Percentiles rank a stretch among this genome's conserved stretches.
Evolutionary conservation across 2,888 invertebrate genomes (phyloP).

Genomic region (Drosophila subsilvestris): DNA sequence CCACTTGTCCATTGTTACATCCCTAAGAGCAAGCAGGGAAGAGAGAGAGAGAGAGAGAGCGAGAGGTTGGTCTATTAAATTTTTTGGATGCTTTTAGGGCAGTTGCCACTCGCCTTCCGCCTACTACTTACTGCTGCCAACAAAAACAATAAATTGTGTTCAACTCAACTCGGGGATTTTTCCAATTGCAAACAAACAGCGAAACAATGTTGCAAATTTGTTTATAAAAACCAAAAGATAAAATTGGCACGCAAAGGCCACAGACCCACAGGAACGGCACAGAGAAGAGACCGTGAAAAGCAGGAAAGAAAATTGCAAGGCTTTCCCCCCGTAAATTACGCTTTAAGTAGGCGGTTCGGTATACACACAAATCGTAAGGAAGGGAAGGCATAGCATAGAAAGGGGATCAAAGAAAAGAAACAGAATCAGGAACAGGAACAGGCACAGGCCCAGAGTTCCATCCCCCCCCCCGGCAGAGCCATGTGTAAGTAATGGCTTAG

Average conservation of each 20-base stretch:
- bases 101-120: conserved; percentile 12
- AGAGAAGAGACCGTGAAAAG: conserved; percentile 6
- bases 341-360: conserved; percentile 60
- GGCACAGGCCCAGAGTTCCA: neutral
- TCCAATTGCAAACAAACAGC: conserved; percentile 9
- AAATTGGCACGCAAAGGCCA: neutral
- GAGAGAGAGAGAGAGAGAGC: neutral
- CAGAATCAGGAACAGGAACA: conserved; percentile 16
- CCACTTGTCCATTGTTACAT: conserved; percentile 35
- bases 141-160: conserved; percentile 62
- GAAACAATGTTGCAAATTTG: conserved; percentile 29
- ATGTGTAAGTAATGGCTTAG: conserved; percentile 20
- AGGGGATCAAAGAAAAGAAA: conserved; percentile 2
- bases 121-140: conserved; percentile 37
- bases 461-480: neutral
- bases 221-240: conserved; percentile 12
- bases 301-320: conserved; percentile 28
- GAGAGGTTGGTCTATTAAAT: conserved; percentile 28
- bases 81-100: conserved; percentile 46
- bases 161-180: conserved; percentile 71
- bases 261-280: neutral
- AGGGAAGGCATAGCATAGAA: conserved; percentile 13
- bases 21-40: conserved; percentile 5
- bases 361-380: conserved; percentile 48
- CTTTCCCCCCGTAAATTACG: conserved; percentile 29